Evolutionary conservation across 2,113 vertebrate species (phyloP).

Genomic region (Pollimyrus isidori): DNA sequence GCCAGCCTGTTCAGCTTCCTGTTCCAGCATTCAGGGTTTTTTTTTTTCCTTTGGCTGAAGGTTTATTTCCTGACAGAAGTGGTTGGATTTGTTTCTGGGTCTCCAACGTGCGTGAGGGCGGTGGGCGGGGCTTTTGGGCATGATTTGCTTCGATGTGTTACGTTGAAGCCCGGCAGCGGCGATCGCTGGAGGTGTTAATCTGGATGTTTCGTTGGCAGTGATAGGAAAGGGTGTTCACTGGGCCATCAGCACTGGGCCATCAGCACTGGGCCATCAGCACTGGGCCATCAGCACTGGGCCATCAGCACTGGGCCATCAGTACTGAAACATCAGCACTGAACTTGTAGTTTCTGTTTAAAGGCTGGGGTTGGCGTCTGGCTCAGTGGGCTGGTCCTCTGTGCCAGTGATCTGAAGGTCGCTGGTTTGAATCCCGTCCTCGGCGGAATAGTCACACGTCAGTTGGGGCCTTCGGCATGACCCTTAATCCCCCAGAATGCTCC

Average conservation of each 20-base stretch:
- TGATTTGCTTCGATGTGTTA: background rate
- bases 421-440: background rate
- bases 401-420: background rate
- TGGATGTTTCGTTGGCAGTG: background rate
- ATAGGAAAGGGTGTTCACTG: background rate
- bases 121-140: background rate
- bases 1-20: background rate
- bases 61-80: background rate
- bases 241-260: background rate
- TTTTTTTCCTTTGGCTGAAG: background rate
- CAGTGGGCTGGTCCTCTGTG: background rate
- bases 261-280: background rate
- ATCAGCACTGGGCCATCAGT: background rate
- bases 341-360: background rate
- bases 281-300: background rate
- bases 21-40: background rate
- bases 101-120: background rate
- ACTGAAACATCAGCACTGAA: background rate
- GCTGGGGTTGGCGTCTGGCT: background rate
- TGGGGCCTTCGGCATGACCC: background rate
- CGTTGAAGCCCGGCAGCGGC: background rate
- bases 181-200: background rate
- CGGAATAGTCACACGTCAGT: background rate
- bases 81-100: background rate
- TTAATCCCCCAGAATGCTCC: background rate